Conservation (phyloP, 2,797 vertebrate genomes). For the Lepilemur septentrionalis region DNA sequence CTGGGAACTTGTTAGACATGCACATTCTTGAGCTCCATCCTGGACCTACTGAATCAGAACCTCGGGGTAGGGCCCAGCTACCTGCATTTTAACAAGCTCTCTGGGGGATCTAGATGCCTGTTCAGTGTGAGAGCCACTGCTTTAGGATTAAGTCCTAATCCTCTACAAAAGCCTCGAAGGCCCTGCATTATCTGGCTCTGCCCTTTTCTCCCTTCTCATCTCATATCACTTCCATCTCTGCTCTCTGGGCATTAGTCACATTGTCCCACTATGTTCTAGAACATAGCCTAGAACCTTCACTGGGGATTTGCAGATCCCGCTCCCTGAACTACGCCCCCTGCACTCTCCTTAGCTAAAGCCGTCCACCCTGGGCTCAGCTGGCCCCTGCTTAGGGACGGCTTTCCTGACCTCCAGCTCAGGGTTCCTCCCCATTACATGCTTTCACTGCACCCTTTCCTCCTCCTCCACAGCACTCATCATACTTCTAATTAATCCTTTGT, state of each 20-base stretch:
- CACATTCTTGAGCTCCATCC: neutral
- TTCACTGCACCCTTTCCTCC: neutral
- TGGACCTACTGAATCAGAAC: neutral
- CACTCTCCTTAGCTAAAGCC: neutral
- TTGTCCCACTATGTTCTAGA: neutral
- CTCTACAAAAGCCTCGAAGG: neutral
- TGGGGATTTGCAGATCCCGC: neutral
- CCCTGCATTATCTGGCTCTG: neutral
- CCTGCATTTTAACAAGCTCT: neutral
- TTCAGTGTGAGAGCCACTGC: neutral
- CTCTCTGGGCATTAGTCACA: neutral
- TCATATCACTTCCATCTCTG: neutral
- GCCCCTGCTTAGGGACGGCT: neutral
- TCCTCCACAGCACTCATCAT: fast-evolving
- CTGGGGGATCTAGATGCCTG: neutral
- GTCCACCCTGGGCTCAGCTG: neutral
- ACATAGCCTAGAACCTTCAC: neutral
- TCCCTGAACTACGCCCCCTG: neutral
- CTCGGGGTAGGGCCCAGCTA: neutral
- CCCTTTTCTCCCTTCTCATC: neutral
- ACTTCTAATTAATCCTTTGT: neutral
- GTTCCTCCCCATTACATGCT: fast-evolving
- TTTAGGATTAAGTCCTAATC: neutral
- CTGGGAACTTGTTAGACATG: neutral
- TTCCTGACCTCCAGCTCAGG: neutral